Evolutionary conservation across 2,888 invertebrate species (phyloP), one percentile per base, ranked within the genome.

Genomic region (Epicampocera succincta): DNA sequence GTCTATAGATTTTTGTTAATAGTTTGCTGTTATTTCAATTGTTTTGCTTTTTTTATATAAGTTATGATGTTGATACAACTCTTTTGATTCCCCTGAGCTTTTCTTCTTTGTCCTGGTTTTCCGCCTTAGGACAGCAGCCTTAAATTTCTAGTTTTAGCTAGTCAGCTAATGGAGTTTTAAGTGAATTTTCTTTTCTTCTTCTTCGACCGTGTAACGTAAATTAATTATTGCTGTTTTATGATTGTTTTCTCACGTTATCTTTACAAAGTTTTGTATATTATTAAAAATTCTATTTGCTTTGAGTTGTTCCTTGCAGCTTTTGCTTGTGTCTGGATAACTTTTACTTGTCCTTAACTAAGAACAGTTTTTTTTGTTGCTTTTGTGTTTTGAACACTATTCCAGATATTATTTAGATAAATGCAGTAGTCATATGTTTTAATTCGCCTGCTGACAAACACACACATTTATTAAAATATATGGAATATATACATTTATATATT

Each of bases 11-110:
- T 19, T 40, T 15, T 81, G n/a, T 72, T 66, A 1, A 40, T 40
- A 21, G 25, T n/a, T 33, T 73, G 44, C 54, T 44, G n/a, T 66
- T 50, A 46, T 56, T 60, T 46, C 9, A 52, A 50, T 42, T 63
- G 21, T 60, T 52, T 61, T 33, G 3, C 8, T 29, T 29, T 29
- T 29, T 29, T 6, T 29, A 4, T 29, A 4, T 29, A 29, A 63
- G 69, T 44, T 50, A 74, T 71, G 56, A 73, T 66, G 66, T 68
- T 52, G 65, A 48, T 82, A 78, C 74, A 78, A 78, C 69, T 65
- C 38, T 69, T 77, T 69, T 48, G 54, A 56, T 82, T 82, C 76
- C 80, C 80, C 83, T 83, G 83, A 80, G 83, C 80, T 80, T 63
- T 80, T 71, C 60, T 74, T 79, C 44, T 78, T 76, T 48, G 50